A percentile compares a stretch with the other conserved stretches of the same genome.
Evolutionary conservation across 2,113 vertebrate genomes (phyloP).

Genomic region (Salvator merianae): DNA sequence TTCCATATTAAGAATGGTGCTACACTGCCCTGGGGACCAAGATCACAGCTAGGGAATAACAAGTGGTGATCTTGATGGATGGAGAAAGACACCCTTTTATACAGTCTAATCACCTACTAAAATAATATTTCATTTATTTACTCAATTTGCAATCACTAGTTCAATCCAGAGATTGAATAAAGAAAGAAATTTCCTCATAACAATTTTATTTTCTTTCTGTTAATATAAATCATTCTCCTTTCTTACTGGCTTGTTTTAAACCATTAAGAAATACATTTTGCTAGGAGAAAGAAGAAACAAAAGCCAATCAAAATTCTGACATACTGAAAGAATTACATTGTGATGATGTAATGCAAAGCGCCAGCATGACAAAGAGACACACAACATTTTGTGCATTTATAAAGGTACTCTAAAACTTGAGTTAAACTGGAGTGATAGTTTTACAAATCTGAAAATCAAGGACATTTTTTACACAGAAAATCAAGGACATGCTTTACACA

Average conservation of each 20-base stretch:
- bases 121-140: not conserved
- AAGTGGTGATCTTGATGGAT: too few species aligned
- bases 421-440: not conserved
- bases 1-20: too few species aligned
- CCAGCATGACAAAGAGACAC: not conserved
- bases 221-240: not conserved
- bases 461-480: not conserved
- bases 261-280: not conserved
- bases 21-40: too few species aligned
- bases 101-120: not conserved
- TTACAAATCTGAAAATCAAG: not conserved
- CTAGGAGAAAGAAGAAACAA: not conserved
- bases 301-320: not conserved
- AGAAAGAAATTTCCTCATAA: too few species aligned
- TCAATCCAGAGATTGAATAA: not conserved
- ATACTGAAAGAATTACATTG: not conserved
- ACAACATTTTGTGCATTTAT: not conserved
- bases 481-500: too few species aligned
- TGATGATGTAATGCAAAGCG: not conserved
- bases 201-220: too few species aligned
- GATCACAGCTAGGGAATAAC: too few species aligned
- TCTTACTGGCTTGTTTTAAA: not conserved
- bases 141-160: not conserved
- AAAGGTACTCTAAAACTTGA: not conserved
- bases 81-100: too few species aligned